Conservation (phyloP, 2,888 invertebrate genomes). For the Allygus modestus region DNA sequence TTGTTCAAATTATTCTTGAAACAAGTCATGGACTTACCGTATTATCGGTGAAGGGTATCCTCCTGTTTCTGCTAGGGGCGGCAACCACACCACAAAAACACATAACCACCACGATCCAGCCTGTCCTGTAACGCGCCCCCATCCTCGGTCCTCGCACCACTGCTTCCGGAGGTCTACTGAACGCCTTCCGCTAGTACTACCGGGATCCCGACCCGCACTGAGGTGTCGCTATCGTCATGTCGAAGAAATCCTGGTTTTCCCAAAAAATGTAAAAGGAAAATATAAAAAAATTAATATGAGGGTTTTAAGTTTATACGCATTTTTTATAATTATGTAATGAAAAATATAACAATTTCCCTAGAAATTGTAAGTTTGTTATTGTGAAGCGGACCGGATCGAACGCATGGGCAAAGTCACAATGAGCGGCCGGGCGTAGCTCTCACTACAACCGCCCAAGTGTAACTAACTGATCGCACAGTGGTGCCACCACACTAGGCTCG, state of each 20-base stretch:
- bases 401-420: conserved; percentile 3
- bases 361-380: not conserved
- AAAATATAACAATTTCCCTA: not conserved
- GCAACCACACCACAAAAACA: conserved; percentile 39
- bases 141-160: not conserved
- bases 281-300: not conserved
- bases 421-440: conserved; percentile 20
- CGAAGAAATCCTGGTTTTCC: not conserved
- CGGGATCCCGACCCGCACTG: not conserved
- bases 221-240: not conserved
- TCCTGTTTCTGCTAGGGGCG: conserved; percentile 25
- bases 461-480: conserved; percentile 4
- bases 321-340: not conserved
- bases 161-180: not conserved
- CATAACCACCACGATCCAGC: conserved; percentile 8
- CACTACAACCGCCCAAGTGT: conserved; percentile 43
- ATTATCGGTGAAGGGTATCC: conserved; percentile 22
- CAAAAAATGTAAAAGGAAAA: not conserved
- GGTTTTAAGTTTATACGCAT: not conserved
- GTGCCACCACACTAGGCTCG: not conserved
- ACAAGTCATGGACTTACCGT: no score
- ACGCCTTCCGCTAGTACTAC: not conserved
- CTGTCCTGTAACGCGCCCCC: not conserved
- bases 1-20: no score
- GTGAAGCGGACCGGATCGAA: not conserved